Conservation (phyloP, 2,888 invertebrate genomes). For the Oscheius sp. region DNA sequence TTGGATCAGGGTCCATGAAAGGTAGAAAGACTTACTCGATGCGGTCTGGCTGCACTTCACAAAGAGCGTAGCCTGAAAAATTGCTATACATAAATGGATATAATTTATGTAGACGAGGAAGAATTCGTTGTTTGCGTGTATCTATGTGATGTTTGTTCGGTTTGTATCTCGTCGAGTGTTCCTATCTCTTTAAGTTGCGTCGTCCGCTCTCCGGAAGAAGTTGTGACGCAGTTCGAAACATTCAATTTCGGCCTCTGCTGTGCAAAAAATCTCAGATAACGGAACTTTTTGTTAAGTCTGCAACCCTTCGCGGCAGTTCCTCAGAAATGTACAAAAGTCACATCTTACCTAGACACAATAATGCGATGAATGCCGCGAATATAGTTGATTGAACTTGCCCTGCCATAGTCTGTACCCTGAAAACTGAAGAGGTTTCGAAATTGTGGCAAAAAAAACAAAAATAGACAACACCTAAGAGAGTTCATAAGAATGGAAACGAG, state of each 20-base stretch:
- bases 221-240: conserved; percentile 24
- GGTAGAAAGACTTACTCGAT: conserved; percentile 20
- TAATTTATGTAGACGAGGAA: background rate
- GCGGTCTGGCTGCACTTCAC: conserved; percentile 24
- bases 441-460: conserved; percentile 9
- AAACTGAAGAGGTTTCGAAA: background rate
- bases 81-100: background rate
- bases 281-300: background rate
- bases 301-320: background rate
- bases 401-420: conserved; percentile 30
- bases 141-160: background rate
- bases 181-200: conserved; percentile 2
- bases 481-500: conserved; percentile 18
- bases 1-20: background rate
- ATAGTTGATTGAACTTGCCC: conserved; percentile 12
- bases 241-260: conserved; percentile 4
- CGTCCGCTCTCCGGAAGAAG: conserved; percentile 10
- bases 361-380: conserved; percentile 13
- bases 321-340: background rate
- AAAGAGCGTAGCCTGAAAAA: conserved; percentile 28
- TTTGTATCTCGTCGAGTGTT: conserved; percentile 13
- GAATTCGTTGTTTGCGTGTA: background rate
- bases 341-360: conserved; percentile 23
- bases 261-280: background rate
- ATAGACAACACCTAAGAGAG: conserved; percentile 9